Evolutionary conservation across 2,797 vertebrate species (phyloP), one percentile per base, ranked within the genome.

Genomic region (Schizothorax lantsangensis): DNA sequence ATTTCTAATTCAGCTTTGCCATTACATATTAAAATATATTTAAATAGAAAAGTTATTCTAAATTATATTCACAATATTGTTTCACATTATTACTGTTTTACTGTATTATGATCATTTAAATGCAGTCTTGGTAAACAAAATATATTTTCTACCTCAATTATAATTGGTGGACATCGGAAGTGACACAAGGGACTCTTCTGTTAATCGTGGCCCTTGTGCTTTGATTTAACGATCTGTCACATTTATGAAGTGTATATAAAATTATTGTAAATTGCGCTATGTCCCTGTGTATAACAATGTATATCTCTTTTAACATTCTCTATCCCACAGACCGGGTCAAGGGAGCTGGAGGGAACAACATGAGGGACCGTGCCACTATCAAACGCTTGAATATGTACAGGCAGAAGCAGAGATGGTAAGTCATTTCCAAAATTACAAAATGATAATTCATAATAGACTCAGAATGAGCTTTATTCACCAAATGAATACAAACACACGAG

Each of bases 371-470:
- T 81, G 91, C 97, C 36, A 99, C 98, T 2, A 97, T 99, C 92
- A 97, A 97, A 40, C 97, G 98, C 74, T 95, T 99, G 87, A 99
- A 99, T 92, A 98, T 99, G 98, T 99, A 99, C 95, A 96, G 98
- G 91, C 97, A 99, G 83, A 99, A 98, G 89, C 96, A 98, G 89
- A 96, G 97, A 94, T 97, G 98, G 98, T 98, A 96, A 96, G n/a
- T 47, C 1, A 23, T 59, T 74, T 33, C 23, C 52, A 45, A 59
- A 57, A 30, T n/a, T 1, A 62, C 23, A 30, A 33, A 36, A 33
- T 75, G 45, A 49, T 26, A 26, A 43, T 66, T 45, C 4, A 26
- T 7, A 77, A 59, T 59, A n/a, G 3, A 59, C n/a, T 59, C 54
- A 59, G 8, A 54, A 68, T 19, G 6, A 68, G 30, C 7, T 36